phyloP scores from a whole-genome alignment of 1,140 invertebrate genomes.

The Meloidogyne chitwoodi region DNA sequence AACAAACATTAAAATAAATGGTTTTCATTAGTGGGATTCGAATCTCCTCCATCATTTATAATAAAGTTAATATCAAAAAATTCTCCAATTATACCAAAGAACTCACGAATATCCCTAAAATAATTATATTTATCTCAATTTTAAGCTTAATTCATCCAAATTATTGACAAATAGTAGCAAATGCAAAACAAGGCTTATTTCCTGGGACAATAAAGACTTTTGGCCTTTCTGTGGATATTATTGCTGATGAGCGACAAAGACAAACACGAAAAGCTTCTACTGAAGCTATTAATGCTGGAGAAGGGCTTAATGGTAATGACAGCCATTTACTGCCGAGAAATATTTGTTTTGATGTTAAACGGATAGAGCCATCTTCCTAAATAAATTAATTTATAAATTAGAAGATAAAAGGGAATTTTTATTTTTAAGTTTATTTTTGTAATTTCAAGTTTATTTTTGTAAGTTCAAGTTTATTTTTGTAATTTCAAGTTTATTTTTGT shows the following conservation, averaged over 20 bases:
- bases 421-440: not conserved
- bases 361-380: conserved; percentile 47
- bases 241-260: conserved; percentile 32
- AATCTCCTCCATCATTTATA: no score
- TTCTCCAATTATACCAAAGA: no score
- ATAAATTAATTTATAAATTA: conserved; percentile 1
- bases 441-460: not conserved
- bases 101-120: no score
- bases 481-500: not conserved
- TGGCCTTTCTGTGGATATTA: conserved; percentile 18
- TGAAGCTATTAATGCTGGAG: conserved; percentile 49
- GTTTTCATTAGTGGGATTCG: no score
- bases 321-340: conserved; percentile 33
- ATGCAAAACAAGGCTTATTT: conserved; percentile 44
- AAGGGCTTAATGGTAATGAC: conserved; percentile 43
- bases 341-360: conserved; percentile 25
- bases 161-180: conserved; percentile 40
- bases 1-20: no score
- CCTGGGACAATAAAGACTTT: conserved; percentile 50
- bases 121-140: no score
- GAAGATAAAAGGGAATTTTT: not conserved
- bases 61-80: no score
- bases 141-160: not conserved
- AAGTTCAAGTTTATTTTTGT: not conserved
- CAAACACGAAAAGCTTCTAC: conserved; percentile 51